Base-by-base conservation (phyloP, 1,140 invertebrate species). In the Hycleus cichorii region DNA sequence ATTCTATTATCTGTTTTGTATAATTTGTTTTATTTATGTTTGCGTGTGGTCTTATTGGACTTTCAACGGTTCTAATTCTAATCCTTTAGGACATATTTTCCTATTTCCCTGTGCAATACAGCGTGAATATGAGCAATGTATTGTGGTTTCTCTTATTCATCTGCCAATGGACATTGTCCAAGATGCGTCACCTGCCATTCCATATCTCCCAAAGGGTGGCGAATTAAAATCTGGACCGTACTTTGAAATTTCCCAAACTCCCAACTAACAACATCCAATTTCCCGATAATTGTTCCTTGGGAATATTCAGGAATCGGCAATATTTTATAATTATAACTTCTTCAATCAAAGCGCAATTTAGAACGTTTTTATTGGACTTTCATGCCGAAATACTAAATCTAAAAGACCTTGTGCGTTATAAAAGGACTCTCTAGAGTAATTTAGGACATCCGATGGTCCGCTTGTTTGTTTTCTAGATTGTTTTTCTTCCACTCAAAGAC, bases 111-210 rank as follows among this genome's bases (percentile, higher is more conserved):
- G 58, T 66, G 62, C 51, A 66, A 66, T 66, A 61, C 55, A 64
- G 63, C 63, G 59, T 64, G 65, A 55, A 64, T 67, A 63, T 67
- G 65, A 64, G 61, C 63, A 64, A 67, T 60, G 56, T 57, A 64
- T 61, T 67, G 60, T 67, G 63, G 60, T 49, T 58, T 63, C 51
- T 49, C 50, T 57, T 64, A 64, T 66, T 66, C 64, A 64, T 58
- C 59, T 61, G 58, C 59, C 59, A 64, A 50, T 62, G 62, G 64
- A 66, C 62, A 66, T 60, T 66, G 64, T 66, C 62, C 64, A 58
- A 58, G 45, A 64, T 64, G 51, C 59, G 62, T 66, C 64, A 67
- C 65, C 65, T 67, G 65, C 65, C 54, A 47, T 18, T 18, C 11
- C 49, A 38, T 45, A 47, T 42, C 49, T 18, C 50, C 49, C 50